Evolutionary conservation across 1,140 invertebrate genomes (phyloP).

Genomic region (Drosophila azteca): DNA sequence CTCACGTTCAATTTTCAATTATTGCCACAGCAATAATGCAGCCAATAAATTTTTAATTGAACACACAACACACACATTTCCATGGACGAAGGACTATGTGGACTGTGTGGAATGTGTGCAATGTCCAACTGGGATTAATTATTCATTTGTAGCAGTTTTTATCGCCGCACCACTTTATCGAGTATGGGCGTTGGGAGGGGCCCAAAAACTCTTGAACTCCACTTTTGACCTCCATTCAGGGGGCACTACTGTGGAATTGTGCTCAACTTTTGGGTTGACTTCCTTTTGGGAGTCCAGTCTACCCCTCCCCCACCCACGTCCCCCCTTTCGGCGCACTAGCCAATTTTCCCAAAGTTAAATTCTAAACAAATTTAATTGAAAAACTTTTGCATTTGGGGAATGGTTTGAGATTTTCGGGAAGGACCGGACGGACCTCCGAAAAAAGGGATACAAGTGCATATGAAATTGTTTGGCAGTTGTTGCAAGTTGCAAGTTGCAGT

Average conservation of each 20-base stretch:
- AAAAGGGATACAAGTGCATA: constrained; percentile 65
- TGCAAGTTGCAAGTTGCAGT: constrained; percentile 36
- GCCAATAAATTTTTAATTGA: constrained; percentile 58
- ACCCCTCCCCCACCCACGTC: background rate
- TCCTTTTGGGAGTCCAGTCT: background rate
- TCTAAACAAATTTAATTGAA: constrained; percentile 81
- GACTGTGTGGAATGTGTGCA: constrained; percentile 5
- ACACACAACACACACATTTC: constrained; percentile 24
- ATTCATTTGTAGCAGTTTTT: constrained; percentile 34
- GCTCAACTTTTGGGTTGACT: constrained; percentile 31
- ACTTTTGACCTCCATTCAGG: constrained; percentile 6
- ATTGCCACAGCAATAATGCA: constrained; percentile 28
- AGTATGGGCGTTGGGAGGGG: too few species aligned
- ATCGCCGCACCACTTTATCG: background rate
- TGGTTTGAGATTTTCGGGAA: constrained; percentile 50
- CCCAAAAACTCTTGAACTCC: constrained; percentile 18
- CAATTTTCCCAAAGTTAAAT: constrained; percentile 70
- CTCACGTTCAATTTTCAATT: constrained; percentile 52
- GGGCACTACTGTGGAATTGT: constrained; percentile 15
- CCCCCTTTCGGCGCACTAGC: constrained; percentile 9
- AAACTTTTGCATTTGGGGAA: constrained; percentile 69
- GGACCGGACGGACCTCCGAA: constrained; percentile 25
- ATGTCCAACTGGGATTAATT: constrained; percentile 33
- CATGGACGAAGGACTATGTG: too few species aligned
- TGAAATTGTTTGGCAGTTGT: constrained; percentile 68